phyloP scores from a whole-genome alignment of 2,888 invertebrate species.

The Macrophya alboannulata region DNA sequence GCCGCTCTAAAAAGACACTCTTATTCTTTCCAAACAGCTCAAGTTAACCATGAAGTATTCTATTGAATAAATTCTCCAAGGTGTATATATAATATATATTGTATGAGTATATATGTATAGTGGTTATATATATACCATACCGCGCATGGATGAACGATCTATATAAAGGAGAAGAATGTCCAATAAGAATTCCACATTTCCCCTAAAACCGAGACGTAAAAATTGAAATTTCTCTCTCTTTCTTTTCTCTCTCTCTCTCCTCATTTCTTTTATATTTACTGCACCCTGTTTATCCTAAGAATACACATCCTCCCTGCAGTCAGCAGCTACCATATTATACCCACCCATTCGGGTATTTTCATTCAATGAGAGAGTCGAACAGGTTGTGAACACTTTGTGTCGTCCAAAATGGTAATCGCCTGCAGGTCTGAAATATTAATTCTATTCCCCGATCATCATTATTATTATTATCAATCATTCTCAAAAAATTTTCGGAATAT shows the following conservation, averaged over 20 bases:
- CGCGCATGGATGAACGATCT: constrained; percentile 26
- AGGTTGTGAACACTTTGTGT: constrained; percentile 11
- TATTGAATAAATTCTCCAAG: constrained; percentile 47
- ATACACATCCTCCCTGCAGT: not conserved
- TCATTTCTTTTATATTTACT: not conserved
- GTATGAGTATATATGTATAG: no score
- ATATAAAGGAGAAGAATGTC: constrained; percentile 15
- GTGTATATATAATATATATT: not conserved
- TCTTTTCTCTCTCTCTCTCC: not conserved
- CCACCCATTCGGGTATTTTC: not conserved
- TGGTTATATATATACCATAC: not conserved
- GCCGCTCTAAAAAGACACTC: constrained; percentile 38
- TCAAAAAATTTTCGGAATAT: no score
- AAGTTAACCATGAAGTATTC: constrained; percentile 52
- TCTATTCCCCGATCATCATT: not conserved
- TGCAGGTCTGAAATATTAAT: no score
- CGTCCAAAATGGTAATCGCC: constrained; percentile 19
- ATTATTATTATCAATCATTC: no score
- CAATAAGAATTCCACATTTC: constrained; percentile 42
- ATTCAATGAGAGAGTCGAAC: not conserved
- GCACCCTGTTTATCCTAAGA: constrained; percentile 47
- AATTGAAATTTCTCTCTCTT: constrained; percentile 18
- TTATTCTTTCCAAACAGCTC: constrained; percentile 12
- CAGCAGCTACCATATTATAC: not conserved
- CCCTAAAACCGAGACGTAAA: constrained; percentile 1